A percentile compares a stretch with the other conserved stretches of the same genome.
Evolutionary conservation across 2,113 vertebrate species (phyloP).

Genomic region (Himantopus leucocephalus): DNA sequence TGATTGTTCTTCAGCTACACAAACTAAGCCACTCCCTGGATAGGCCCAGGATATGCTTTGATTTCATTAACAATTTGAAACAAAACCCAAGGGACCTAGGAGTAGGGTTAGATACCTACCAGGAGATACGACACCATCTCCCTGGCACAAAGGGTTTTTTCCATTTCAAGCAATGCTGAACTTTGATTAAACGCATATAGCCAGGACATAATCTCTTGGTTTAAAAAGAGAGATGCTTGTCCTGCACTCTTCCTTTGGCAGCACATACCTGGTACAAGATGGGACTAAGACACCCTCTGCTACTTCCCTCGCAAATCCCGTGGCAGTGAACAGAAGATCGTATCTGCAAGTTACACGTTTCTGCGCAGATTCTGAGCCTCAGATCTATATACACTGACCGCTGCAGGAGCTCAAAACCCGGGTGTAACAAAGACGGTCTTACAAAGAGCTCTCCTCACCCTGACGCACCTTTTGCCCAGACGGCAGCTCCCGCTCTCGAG

Average conservation of each 20-base stretch:
- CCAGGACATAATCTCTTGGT: neutral
- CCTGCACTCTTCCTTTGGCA: neutral
- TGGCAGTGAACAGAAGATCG: neutral
- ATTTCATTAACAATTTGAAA: constrained; percentile 47
- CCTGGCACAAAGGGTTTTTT: neutral
- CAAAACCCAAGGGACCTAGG: neutral
- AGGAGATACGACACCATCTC: neutral
- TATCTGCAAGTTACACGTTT: neutral
- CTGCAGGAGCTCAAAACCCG: neutral
- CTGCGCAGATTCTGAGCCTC: neutral
- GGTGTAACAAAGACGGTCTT: neutral
- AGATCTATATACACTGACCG: neutral
- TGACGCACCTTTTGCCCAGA: neutral
- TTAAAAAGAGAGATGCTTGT: neutral
- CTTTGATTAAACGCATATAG: neutral
- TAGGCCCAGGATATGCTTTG: constrained; percentile 9
- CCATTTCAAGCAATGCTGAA: neutral
- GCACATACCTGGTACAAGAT: neutral
- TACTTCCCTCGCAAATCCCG: neutral
- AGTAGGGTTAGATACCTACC: neutral
- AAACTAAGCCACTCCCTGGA: constrained; percentile 47
- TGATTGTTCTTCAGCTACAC: constrained; percentile 65
- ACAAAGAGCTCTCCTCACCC: neutral
- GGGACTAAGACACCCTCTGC: neutral
- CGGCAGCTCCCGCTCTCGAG: neutral